Conservation (phyloP, 2,888 invertebrate genomes). For the Plebejus anna region DNA sequence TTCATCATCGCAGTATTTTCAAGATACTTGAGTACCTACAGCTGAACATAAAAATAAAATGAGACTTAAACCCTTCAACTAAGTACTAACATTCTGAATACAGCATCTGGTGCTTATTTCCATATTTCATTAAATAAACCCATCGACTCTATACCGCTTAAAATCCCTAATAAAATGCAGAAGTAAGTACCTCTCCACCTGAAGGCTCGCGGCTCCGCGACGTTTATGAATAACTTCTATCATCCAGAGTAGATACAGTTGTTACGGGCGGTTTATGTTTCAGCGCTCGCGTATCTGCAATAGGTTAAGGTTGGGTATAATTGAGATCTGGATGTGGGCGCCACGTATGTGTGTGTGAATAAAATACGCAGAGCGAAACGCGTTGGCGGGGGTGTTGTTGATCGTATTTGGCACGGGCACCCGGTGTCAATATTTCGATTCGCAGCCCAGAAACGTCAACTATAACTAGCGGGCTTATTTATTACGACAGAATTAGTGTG, state of each 20-base stretch:
- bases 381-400: slow-evolving; percentile 29
- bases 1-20: background rate
- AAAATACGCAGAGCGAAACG: slow-evolving; percentile 26
- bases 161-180: slow-evolving; percentile 10
- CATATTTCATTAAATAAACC: slow-evolving; percentile 16
- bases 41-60: background rate
- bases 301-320: slow-evolving; percentile 26
- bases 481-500: slow-evolving; percentile 68
- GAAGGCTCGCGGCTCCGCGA: background rate
- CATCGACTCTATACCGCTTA: slow-evolving; percentile 5
- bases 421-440: slow-evolving; percentile 71
- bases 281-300: slow-evolving; percentile 8
- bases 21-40: background rate
- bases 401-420: slow-evolving; percentile 64
- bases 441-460: slow-evolving; percentile 72
- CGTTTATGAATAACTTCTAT: slow-evolving; percentile 3
- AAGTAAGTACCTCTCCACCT: background rate
- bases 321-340: slow-evolving; percentile 12
- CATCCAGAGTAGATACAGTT: background rate
- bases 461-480: slow-evolving; percentile 64
- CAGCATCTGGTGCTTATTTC: slow-evolving; percentile 5
- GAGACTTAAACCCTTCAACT: slow-evolving; percentile 11
- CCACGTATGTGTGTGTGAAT: background rate
- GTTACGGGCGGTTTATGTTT: slow-evolving; percentile 1
- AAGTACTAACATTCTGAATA: background rate